Evolutionary conservation across 1,140 invertebrate genomes (phyloP).

Genomic region (Luehdorfia chinensis): DNA sequence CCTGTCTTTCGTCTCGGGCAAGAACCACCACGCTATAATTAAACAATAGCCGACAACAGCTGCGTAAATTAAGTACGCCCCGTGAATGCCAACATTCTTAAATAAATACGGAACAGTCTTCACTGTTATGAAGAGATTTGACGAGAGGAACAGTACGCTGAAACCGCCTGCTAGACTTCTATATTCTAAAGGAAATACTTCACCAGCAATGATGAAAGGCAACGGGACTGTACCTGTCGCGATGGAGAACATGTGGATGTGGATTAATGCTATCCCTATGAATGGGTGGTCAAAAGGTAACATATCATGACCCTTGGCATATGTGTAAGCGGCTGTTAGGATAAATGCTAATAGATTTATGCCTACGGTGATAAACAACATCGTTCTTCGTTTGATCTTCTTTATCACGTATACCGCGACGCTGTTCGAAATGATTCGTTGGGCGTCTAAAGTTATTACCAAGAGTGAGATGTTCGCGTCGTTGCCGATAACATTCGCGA

Average conservation of each 20-base stretch:
- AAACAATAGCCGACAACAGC: slow-evolving; percentile 29
- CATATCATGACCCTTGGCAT: slow-evolving; percentile 22
- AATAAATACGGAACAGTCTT: slow-evolving; percentile 40
- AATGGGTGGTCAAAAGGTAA: slow-evolving; percentile 32
- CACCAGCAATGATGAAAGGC: slow-evolving; percentile 44
- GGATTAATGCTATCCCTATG: slow-evolving; percentile 34
- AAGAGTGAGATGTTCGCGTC: slow-evolving; percentile 31
- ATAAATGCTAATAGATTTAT: slow-evolving; percentile 35
- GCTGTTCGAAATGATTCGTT: slow-evolving; percentile 42
- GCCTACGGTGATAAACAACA: slow-evolving; percentile 29
- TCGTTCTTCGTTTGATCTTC: slow-evolving; percentile 38
- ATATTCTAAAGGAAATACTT: slow-evolving; percentile 45
- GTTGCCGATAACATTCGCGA: slow-evolving; percentile 29
- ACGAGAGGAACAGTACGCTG: slow-evolving; percentile 38
- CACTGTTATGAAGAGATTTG: slow-evolving; percentile 39
- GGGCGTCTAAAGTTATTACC: slow-evolving; percentile 35
- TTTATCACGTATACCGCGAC: slow-evolving; percentile 37
- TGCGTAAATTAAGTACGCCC: slow-evolving; percentile 35
- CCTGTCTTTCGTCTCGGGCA: slow-evolving; percentile 50
- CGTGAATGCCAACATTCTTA: slow-evolving; percentile 31
- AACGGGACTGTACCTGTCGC: slow-evolving; percentile 42
- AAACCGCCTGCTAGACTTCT: slow-evolving; percentile 43
- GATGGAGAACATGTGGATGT: slow-evolving; percentile 44
- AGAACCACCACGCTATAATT: slow-evolving; percentile 25
- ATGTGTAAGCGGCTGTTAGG: slow-evolving; percentile 29